Percentiles rank a stretch among this genome's conserved stretches.
Conservation (phyloP, 2,888 invertebrate genomes). For the Apamea sordens region DNA sequence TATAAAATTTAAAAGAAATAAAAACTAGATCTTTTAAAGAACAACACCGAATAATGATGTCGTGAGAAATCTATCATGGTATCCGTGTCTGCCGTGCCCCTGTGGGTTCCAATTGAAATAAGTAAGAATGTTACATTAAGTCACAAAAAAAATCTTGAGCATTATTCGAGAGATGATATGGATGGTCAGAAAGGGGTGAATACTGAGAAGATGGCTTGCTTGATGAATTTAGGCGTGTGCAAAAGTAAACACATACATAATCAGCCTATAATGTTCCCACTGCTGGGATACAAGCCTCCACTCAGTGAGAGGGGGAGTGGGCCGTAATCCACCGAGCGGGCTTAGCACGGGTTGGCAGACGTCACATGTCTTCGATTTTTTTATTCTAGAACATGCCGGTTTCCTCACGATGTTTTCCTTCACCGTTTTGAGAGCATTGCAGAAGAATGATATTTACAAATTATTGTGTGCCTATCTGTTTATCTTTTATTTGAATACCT, state of each 20-base stretch:
- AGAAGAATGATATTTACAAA: background rate
- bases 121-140: background rate
- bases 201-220: background rate
- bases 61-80: background rate
- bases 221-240: background rate
- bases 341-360: no score
- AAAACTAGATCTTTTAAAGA: background rate
- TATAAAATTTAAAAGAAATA: background rate
- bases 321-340: no score
- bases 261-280: no score
- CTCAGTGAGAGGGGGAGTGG: no score
- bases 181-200: no score
- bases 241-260: background rate
- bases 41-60: no score
- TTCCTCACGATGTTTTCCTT: no score
- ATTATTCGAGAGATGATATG: background rate
- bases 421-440: no score
- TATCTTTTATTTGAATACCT: background rate
- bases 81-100: background rate
- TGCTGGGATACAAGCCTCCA: no score
- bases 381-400: no score
- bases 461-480: background rate
- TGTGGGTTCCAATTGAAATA: background rate
- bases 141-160: no score
- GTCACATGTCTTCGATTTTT: no score